Evolutionary conservation across 1,140 invertebrate species (phyloP).

Genomic region (Goniozus legneri): DNA sequence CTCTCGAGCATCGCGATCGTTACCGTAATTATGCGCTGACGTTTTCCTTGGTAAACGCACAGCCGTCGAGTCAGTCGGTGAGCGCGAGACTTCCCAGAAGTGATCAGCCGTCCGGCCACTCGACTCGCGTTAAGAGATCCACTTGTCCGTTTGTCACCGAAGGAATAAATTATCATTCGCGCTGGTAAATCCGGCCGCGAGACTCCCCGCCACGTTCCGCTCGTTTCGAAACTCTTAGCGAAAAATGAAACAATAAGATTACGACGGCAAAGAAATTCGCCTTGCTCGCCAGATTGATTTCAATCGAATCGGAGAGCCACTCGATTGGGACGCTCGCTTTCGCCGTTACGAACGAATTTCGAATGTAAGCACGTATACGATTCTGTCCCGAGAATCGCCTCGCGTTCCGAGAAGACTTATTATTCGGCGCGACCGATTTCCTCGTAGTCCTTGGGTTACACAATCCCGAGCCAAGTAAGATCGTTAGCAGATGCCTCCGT

Average conservation of each 20-base stretch:
- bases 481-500: slow-evolving; percentile 34
- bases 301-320: too few species aligned
- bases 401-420: slow-evolving; percentile 25
- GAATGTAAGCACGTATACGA: background rate
- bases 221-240: too few species aligned
- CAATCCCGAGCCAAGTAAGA: slow-evolving; percentile 33
- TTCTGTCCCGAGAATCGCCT: background rate
- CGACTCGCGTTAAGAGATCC: slow-evolving; percentile 37
- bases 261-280: too few species aligned
- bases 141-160: slow-evolving; percentile 22
- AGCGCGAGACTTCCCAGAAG: slow-evolving; percentile 40
- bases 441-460: slow-evolving; percentile 32
- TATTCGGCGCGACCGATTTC: slow-evolving; percentile 29
- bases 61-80: slow-evolving; percentile 19
- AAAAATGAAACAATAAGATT: too few species aligned
- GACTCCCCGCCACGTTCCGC: too few species aligned
- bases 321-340: too few species aligned
- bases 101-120: slow-evolving; percentile 29
- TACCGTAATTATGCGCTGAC: slow-evolving; percentile 43
- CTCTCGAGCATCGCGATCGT: slow-evolving; percentile 32
- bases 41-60: slow-evolving; percentile 36
- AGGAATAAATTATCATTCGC: slow-evolving; percentile 43
- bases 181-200: slow-evolving; percentile 39
- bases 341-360: too few species aligned
- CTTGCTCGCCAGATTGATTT: too few species aligned